Evolutionary conservation across 2,888 invertebrate genomes (phyloP).

Genomic region (Sipunculus nudus): DNA sequence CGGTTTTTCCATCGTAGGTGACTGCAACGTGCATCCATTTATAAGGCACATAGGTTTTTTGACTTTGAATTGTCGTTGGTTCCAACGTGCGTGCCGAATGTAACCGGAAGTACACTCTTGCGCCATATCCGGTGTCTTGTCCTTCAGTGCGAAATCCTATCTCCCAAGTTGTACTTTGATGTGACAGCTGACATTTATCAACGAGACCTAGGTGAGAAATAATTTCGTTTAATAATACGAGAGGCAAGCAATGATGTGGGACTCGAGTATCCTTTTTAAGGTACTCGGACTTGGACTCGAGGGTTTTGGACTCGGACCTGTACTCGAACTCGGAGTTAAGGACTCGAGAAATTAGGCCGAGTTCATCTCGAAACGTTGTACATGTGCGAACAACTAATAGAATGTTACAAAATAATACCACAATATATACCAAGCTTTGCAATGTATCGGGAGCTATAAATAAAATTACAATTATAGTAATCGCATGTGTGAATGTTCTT

Average conservation of each 20-base stretch:
- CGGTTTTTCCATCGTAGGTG: slow-evolving; percentile 44
- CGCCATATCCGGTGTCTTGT: slow-evolving; percentile 30
- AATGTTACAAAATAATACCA: too few species aligned
- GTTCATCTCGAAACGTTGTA: too few species aligned
- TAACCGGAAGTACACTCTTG: slow-evolving; percentile 45
- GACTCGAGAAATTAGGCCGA: too few species aligned
- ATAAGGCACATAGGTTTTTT: slow-evolving; percentile 40
- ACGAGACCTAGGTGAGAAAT: slow-evolving; percentile 12
- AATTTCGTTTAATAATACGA: neutral
- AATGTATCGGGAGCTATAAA: too few species aligned
- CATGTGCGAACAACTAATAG: too few species aligned
- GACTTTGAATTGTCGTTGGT: slow-evolving; percentile 36
- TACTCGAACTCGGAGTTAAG: too few species aligned
- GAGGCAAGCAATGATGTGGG: neutral
- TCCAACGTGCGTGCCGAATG: slow-evolving; percentile 39
- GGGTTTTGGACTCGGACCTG: too few species aligned
- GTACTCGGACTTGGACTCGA: too few species aligned
- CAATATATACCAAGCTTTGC: too few species aligned
- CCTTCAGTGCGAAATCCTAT: slow-evolving; percentile 42
- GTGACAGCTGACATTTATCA: slow-evolving; percentile 12
- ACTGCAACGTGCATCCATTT: slow-evolving; percentile 52
- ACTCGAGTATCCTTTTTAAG: too few species aligned
- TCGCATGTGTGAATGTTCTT: too few species aligned
- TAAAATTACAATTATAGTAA: too few species aligned
- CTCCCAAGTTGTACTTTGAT: slow-evolving; percentile 36